Base-by-base conservation (phyloP, 2,113 vertebrate genomes). In the Sisor rabdophorus region DNA sequence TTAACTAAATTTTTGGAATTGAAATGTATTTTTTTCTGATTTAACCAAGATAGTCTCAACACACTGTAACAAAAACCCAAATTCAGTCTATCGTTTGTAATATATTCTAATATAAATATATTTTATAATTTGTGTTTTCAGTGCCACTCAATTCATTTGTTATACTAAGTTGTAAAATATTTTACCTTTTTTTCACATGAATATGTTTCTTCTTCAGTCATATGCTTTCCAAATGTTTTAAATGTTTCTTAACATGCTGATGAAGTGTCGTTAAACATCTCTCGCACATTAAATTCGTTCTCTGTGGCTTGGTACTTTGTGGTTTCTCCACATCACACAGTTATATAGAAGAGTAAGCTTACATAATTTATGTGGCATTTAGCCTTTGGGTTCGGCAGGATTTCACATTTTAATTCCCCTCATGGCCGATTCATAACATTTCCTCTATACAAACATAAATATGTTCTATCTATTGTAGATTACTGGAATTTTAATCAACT, bases 361-460 rank as follows among this genome's bases (percentile, higher is more conserved):
- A 71, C 80, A 81, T 84, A 80, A 84, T 84, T 84, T 77, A 84
- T 84, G 78, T 73, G 26, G 68, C 73, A 80, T 80, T 81, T 63
- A 32, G 50, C 65, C 54, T 82, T 69, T 80, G 77, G 81, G 80
- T 87, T 84, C 77, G 84, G 84, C 88, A 86, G 85, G 81, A 76
- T 84, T 85, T 84, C 81, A 82, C 71, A 71, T 85, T 73, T 70
- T 53, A 22, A 68, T 32, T 47, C 85, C 85, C 81, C 56, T 3
- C 77, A 81, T 58, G 87, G 69, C 82, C 83, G 56, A 67, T 88
- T 83, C 84, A 77, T 24, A 19, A 80, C 87, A 81, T 87, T 84
- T 87, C 89, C 87, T 36, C 86, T 85, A 83, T n/a, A n/a, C n/a
- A 88, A 87, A 88, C 81, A 83, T 88, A 87, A 84, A 75, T 86